Percentiles rank a stretch among this genome's conserved stretches.
phyloP scores from a whole-genome alignment of 2,113 vertebrate genomes.

The Indicator maculatus region DNA sequence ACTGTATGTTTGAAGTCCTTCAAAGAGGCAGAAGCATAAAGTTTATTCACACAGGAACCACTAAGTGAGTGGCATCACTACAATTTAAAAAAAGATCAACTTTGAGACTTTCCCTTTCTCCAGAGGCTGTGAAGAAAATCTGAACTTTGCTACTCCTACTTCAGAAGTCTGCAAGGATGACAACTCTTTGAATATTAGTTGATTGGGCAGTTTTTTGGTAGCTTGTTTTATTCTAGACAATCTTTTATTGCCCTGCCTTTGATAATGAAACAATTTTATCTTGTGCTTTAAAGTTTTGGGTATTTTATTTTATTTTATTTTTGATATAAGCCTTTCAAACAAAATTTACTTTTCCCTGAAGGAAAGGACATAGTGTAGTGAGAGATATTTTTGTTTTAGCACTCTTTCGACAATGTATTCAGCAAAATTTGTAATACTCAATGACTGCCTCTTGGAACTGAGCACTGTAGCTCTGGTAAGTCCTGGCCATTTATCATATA shows the following conservation, averaged over 20 bases:
- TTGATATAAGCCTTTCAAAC: not conserved
- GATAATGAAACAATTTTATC: not conserved
- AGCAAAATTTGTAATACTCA: not conserved
- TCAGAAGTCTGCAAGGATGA: not conserved
- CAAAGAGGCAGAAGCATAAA: not conserved
- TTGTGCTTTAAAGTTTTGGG: not conserved
- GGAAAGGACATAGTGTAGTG: not conserved
- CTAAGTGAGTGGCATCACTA: not conserved
- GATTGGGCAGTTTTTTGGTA: not conserved
- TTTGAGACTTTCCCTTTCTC: not conserved
- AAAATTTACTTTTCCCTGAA: not conserved
- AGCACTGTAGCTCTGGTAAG: not conserved
- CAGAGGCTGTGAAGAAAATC: not conserved
- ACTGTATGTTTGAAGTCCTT: not conserved
- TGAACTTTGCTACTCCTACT: not conserved
- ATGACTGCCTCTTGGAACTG: not conserved
- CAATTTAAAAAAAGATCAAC: not conserved
- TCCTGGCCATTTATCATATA: not conserved
- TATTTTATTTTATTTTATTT: not conserved
- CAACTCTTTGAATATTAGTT: not conserved
- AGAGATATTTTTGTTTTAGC: not conserved
- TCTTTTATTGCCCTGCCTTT: not conserved
- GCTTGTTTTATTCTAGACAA: not conserved
- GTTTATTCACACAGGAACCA: not conserved
- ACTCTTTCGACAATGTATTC: not conserved